These are phyloP conservation scores for Hemichromis elongatus DNA, from an alignment of 2,113 vertebrate genomes.

Conservation along the genomic window DNA sequence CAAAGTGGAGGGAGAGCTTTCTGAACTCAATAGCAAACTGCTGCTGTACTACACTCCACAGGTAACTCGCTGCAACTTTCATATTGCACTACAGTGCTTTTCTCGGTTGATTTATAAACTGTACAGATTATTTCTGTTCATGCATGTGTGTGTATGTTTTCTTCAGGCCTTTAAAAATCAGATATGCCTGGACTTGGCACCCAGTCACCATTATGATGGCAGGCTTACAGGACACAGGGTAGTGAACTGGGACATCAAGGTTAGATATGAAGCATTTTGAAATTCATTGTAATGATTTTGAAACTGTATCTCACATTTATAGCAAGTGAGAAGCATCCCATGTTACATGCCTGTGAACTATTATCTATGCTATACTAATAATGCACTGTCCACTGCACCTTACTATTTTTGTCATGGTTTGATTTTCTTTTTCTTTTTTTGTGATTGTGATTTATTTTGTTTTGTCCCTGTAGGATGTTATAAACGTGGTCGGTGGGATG, in stretches of 20 bases:
- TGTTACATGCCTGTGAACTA: background rate
- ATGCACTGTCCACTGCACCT: background rate
- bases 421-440: background rate
- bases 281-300: background rate
- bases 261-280: conserved; percentile 30
- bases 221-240: conserved; percentile 91
- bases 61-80: conserved; percentile 66
- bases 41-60: conserved; percentile 94
- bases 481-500: conserved; percentile 90
- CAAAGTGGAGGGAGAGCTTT: conserved; percentile 83
- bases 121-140: background rate
- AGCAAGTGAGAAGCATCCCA: background rate
- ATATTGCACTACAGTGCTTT: background rate
- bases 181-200: conserved; percentile 92
- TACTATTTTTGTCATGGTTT: background rate
- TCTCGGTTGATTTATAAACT: background rate
- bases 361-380: background rate
- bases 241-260: conserved; percentile 94
- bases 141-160: background rate
- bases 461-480: conserved; percentile 77
- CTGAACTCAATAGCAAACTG: conserved; percentile 83
- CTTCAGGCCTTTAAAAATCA: conserved; percentile 90
- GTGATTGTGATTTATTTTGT: background rate
- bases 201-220: conserved; percentile 84
- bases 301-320: background rate